A percentile compares a stretch with the other conserved stretches of the same genome.
These are phyloP conservation scores for Menidia menidia DNA, from an alignment of 2,797 vertebrate genomes.

Conservation along the genomic window DNA sequence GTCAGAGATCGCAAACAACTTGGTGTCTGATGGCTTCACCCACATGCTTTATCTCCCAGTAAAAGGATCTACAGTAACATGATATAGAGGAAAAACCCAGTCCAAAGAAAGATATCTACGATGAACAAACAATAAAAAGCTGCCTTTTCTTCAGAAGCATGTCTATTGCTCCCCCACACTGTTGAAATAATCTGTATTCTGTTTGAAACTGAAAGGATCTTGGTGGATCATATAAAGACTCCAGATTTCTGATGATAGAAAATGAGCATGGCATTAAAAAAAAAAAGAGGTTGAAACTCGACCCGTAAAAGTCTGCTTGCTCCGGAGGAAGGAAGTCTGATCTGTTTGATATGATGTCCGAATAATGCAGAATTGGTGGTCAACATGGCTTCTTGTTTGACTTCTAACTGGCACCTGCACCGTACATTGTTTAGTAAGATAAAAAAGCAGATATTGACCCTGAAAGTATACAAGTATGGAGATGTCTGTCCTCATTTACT, in stretches of 20 bases:
- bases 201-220: conserved; percentile 3
- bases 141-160: neutral
- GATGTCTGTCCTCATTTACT: too few relatives aligned
- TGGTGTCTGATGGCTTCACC: neutral
- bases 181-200: neutral
- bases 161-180: neutral
- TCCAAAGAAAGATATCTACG: neutral
- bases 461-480: too few relatives aligned
- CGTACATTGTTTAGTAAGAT: too few relatives aligned
- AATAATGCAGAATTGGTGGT: neutral
- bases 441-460: too few relatives aligned
- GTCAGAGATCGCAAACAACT: neutral
- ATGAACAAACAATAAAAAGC: neutral
- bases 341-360: conserved; percentile 1
- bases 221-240: neutral
- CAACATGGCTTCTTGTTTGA: neutral
- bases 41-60: neutral
- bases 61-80: too few relatives aligned
- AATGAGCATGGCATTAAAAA: neutral
- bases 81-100: neutral
- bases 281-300: neutral
- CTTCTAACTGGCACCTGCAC: neutral
- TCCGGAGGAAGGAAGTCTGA: neutral
- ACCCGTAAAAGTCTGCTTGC: neutral
- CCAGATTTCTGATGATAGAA: neutral